A percentile compares a stretch with the other conserved stretches of the same genome.
Evolutionary conservation across 2,888 invertebrate genomes (phyloP).

Genomic region (Villa cingulata): DNA sequence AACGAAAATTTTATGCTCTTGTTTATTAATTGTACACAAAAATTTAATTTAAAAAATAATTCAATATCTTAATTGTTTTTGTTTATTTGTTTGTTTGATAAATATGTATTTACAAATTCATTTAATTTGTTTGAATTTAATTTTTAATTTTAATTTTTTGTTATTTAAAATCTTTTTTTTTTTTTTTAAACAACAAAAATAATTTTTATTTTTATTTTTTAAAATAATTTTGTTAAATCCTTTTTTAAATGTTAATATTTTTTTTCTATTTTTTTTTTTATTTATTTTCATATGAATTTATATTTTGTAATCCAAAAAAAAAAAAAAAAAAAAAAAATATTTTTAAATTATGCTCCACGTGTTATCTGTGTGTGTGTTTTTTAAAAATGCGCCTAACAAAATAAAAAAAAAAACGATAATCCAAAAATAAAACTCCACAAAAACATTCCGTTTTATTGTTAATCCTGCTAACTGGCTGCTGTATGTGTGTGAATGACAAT

Average conservation of each 20-base stretch:
- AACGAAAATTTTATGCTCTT: too few relatives aligned
- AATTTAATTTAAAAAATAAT: too few relatives aligned
- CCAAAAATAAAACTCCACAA: slow-evolving; percentile 1
- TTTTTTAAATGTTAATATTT: too few relatives aligned
- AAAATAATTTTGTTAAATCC: not conserved
- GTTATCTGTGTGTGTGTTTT: too few relatives aligned
- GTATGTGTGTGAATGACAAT: slow-evolving; percentile 2
- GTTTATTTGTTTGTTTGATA: too few relatives aligned
- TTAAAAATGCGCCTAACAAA: not conserved
- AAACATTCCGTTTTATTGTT: too few relatives aligned
- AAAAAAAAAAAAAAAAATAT: too few relatives aligned
- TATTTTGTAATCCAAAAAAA: not conserved
- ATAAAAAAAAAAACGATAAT: not conserved
- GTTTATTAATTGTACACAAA: too few relatives aligned
- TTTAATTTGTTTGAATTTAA: too few relatives aligned
- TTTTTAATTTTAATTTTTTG: too few relatives aligned
- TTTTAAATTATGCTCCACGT: not conserved
- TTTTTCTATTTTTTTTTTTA: not conserved
- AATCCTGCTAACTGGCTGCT: not conserved
- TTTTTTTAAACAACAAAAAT: not conserved
- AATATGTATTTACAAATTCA: too few relatives aligned
- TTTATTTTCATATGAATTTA: not conserved
- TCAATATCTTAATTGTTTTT: too few relatives aligned
- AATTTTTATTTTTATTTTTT: not conserved
- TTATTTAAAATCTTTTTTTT: slow-evolving; percentile 9